Percentiles rank a stretch among this genome's conserved stretches.
Evolutionary conservation across 1,140 invertebrate species (phyloP).

Genomic region (Lordiphosa stackelbergi): DNA sequence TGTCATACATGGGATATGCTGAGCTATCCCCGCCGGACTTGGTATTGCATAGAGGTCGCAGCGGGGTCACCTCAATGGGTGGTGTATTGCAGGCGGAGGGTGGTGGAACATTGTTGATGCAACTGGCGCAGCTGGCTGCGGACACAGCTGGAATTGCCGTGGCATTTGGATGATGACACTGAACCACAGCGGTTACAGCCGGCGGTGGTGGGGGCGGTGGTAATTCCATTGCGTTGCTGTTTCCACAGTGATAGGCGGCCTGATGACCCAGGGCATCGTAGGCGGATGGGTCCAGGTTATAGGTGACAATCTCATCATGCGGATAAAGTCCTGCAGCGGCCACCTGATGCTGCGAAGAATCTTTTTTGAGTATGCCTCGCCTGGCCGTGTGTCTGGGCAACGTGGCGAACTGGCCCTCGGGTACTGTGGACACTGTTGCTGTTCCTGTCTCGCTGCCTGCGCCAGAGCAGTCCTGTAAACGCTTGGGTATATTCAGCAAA

Average conservation of each 20-base stretch:
- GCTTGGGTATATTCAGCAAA: conserved; percentile 83
- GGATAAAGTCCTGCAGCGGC: conserved; percentile 57
- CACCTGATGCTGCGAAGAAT: conserved; percentile 44
- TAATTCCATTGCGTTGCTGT: conserved; percentile 50
- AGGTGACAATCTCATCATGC: conserved; percentile 74
- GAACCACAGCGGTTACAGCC: conserved; percentile 58
- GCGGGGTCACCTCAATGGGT: conserved; percentile 53
- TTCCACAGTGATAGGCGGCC: conserved; percentile 24
- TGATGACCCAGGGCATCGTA: conserved; percentile 41
- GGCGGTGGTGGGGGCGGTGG: conserved; percentile 66
- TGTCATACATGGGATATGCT: conserved; percentile 85
- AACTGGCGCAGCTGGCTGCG: conserved; percentile 71
- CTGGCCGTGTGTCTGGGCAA: conserved; percentile 79
- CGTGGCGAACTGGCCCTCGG: conserved; percentile 79
- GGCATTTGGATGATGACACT: conserved; percentile 56
- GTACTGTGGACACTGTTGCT: conserved; percentile 43
- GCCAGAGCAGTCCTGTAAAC: conserved; percentile 78
- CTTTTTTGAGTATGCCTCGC: conserved; percentile 73
- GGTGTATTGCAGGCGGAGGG: conserved; percentile 72
- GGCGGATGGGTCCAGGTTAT: conserved; percentile 70
- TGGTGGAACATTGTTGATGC: conserved; percentile 76
- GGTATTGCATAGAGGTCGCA: conserved; percentile 48
- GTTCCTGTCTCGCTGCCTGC: conserved; percentile 33
- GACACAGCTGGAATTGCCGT: conserved; percentile 23
- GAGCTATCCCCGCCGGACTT: conserved; percentile 37